Evolutionary conservation across 2,113 vertebrate genomes (phyloP), one percentile per base, ranked within the genome.

Genomic region (Agapornis roseicollis): DNA sequence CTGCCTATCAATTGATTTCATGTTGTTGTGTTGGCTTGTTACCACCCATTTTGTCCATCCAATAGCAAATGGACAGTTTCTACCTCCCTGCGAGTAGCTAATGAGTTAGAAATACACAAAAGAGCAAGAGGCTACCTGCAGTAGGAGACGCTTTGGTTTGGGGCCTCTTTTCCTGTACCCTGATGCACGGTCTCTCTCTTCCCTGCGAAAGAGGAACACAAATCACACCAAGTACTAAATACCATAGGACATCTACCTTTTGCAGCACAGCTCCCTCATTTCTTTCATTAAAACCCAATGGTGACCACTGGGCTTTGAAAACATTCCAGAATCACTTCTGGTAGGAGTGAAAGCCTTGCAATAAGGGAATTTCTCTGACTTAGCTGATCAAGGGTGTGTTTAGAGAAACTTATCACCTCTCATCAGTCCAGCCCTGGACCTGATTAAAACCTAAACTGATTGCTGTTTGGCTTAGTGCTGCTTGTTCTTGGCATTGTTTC

Each of bases 151-250:
- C 95, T 99, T 98, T 76, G 99, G 99, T 97, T 99, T 98, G 89
- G 99, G 98, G n/a, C 99, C 99, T 98, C 99, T 99, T 98, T 98
- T 99, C 93, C 99, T 98, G 96, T 99, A 99, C 80, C 99, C 99
- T n/a, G 99, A 98, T 16, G 99, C 98, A 96, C 99, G 98, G 90
- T 99, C 98, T 98, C 98, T 98, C 98, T 99, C 99, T 97, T 99
- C 99, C 98, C 99, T 99, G 97, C 46, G 72, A 96, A 93, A 97
- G 63, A 96, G 83, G 85, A 61, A 82, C 65, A 90, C 41, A 95
- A 84, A 88, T 92, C 76, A 96, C 88, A 83, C 55, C 3, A 3
- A 82, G 46, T 69, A 92, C 63, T 81, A 86, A 89, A 53, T 17
- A 93, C 25, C 39, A 90, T 23, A 81, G 23, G 29, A 85, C 23